Base-by-base conservation (phyloP, 1,140 invertebrate species). In the Amphibalanus amphitrite region DNA sequence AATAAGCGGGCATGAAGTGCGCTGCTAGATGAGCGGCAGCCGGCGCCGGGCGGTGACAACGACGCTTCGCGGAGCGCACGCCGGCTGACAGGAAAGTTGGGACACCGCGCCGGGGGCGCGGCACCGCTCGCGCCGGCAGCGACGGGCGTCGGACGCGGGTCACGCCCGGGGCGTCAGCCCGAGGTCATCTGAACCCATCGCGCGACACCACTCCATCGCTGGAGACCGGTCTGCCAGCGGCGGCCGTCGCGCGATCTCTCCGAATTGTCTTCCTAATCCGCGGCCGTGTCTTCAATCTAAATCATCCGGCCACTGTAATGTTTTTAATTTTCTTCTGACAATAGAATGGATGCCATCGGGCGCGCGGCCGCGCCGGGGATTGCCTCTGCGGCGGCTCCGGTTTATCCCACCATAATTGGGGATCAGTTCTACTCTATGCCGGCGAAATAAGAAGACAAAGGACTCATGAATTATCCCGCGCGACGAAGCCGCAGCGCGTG, bases 291-390 rank as follows among this genome's bases (percentile, higher is more conserved):
- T 59, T 59, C 47, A 59, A 59, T 59, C 47, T 59, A 59, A 59
- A 59, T 59, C 47, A 59, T 59, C 47, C 47, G 47, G 47, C 13
- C n/a, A 1, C 20, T 59, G 47, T 59, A 59, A 59, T 59, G 47
- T 59, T 59, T 59, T 59, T 59, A 59, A 59, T 59, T 59, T 59
- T 59, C 47, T 59, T 59, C 47, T 59, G 47, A 59, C 47, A 59
- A 59, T 59, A 20, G 47, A 59, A 59, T 59, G 47, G 47, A 59
- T 59, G 47, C 47, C 20, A 20, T 1, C 47, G 13, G 47, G 47
- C 47, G 1, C 1, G 10, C 47, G 13, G 47, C 20, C 47, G 17
- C 20, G 1, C 1, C 47, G 47, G 47, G 23, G 47, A 59, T 59
- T 59, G 47, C 10, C 47, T 23, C 10, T 20, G 1, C 10, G 1